Percentiles rank a stretch among this genome's conserved stretches.
These are phyloP conservation scores for Anarhynchus alexandrinus DNA, from an alignment of 2,113 vertebrate genomes.

Conservation along the genomic window DNA sequence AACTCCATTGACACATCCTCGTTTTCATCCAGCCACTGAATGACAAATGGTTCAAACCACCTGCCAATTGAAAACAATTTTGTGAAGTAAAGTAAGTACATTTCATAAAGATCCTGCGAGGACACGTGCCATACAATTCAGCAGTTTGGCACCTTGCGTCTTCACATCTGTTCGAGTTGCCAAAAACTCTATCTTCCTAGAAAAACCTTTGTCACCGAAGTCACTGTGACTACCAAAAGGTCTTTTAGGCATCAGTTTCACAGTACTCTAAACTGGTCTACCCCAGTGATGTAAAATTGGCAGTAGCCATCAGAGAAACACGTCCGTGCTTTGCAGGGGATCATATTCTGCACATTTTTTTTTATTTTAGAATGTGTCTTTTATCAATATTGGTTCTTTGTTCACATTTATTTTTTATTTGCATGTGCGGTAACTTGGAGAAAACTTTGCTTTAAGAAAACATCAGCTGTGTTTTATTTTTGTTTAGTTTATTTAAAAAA, in stretches of 20 bases:
- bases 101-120: background rate
- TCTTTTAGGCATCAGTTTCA: background rate
- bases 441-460: background rate
- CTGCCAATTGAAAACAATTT: constrained; percentile 60
- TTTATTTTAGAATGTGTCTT: background rate
- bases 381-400: background rate
- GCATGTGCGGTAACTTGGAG: background rate
- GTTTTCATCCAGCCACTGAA: constrained; percentile 98
- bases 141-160: background rate
- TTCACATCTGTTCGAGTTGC: background rate
- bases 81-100: background rate
- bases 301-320: background rate
- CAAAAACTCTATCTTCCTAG: background rate
- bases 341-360: background rate
- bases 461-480: background rate
- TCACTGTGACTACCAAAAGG: background rate
- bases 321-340: background rate
- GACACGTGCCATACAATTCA: background rate
- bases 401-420: background rate
- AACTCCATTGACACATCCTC: constrained; percentile 98
- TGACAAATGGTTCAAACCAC: constrained; percentile 98
- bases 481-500: background rate
- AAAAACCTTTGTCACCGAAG: background rate
- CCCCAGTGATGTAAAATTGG: background rate
- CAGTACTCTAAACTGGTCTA: too few species aligned